A percentile compares a stretch with the other conserved stretches of the same genome.
Evolutionary conservation across 2,113 vertebrate genomes (phyloP).

Genomic region (Thinocorus orbignyianus): DNA sequence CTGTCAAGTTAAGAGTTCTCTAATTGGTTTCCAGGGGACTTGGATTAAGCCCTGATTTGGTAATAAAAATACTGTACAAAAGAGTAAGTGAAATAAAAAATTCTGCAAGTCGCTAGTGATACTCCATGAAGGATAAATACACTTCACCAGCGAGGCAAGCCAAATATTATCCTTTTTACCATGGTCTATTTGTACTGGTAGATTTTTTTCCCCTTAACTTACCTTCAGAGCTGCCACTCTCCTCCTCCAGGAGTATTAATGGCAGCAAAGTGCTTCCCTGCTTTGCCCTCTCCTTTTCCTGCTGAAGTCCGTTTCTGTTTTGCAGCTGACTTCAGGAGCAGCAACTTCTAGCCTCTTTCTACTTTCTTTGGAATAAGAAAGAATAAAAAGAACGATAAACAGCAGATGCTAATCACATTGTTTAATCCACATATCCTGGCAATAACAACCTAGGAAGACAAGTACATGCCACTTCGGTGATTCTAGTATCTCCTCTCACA

Average conservation of each 20-base stretch:
- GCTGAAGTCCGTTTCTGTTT: not conserved
- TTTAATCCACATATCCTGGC: not conserved
- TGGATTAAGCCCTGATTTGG: not conserved
- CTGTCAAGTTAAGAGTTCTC: not conserved
- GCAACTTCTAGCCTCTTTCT: not conserved
- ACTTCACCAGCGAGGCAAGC: conserved; percentile 12
- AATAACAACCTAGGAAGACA: not conserved
- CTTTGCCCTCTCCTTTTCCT: not conserved
- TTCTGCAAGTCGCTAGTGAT: not conserved
- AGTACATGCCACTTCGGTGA: not conserved
- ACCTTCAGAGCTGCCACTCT: not conserved
- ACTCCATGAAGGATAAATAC: not conserved
- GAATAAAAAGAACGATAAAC: not conserved
- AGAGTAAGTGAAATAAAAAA: not conserved
- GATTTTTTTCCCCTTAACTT: not conserved
- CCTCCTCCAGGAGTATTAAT: not conserved
- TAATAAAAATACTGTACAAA: not conserved
- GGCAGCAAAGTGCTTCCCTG: not conserved
- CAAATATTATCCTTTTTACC: conserved; percentile 4
- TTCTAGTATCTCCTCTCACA: not conserved
- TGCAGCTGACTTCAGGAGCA: not conserved
- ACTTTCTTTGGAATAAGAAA: not conserved
- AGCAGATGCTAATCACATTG: not conserved
- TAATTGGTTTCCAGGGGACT: conserved; percentile 46
- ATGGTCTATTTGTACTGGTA: not conserved